Percentiles rank a stretch among this genome's conserved stretches.
Conservation (phyloP, 2,888 invertebrate species). For the Drosophila nr. perissopoda region DNA sequence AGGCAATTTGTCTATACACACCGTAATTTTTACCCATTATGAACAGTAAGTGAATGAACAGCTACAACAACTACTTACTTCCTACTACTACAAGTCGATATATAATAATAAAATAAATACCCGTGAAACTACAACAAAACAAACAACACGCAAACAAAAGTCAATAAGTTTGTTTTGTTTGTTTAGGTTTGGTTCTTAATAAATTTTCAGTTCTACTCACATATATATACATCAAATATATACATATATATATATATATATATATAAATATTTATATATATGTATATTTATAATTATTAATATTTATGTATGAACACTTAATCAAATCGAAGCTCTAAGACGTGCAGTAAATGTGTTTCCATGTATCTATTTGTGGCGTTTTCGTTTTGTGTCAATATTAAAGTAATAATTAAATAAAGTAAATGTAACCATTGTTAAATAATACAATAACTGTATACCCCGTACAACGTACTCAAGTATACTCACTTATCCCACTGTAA, state of each 20-base stretch:
- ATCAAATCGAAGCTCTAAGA: constrained; percentile 83
- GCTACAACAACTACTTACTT: constrained; percentile 22
- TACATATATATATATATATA: constrained; percentile 28
- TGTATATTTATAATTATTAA: constrained; percentile 28
- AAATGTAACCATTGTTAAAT: constrained; percentile 49
- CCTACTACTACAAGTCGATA: constrained; percentile 15
- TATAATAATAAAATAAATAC: constrained; percentile 9
- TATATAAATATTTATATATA: constrained; percentile 34
- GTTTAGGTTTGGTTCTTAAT: constrained; percentile 54
- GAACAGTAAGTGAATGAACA: constrained; percentile 53
- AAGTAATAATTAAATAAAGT: constrained; percentile 30
- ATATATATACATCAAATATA: constrained; percentile 30
- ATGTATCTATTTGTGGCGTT: constrained; percentile 73
- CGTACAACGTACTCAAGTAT: constrained; percentile 23
- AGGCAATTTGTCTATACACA: constrained; percentile 20
- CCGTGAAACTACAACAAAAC: constrained; percentile 30
- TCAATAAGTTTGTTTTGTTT: constrained; percentile 63
- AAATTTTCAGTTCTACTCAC: constrained; percentile 53
- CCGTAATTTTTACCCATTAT: constrained; percentile 20
- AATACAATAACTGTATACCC: constrained; percentile 31
- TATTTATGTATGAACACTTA: constrained; percentile 51
- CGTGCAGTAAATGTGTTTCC: constrained; percentile 81
- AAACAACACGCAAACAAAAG: constrained; percentile 59
- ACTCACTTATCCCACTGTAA: constrained; percentile 12
- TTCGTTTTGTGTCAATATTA: constrained; percentile 55